Base-by-base conservation (phyloP, 2,113 vertebrate genomes). In the Beaufortia kweichowensis region DNA sequence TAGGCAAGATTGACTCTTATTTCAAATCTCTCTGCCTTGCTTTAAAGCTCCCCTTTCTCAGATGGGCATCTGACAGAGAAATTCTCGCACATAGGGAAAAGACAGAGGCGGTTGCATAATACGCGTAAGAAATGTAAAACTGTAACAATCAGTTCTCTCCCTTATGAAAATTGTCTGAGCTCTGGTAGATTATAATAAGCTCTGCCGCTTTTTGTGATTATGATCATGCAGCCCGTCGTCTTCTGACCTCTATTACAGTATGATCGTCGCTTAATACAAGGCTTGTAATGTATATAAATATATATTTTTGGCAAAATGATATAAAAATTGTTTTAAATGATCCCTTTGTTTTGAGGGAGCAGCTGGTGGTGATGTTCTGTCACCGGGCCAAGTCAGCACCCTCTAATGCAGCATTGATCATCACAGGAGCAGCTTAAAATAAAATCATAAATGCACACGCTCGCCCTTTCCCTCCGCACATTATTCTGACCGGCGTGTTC, bases 391-490 rank as follows among this genome's bases (percentile, higher is more conserved):
- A 63, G 14, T 50, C 55, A 41, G 69, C 63, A 26, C 15, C 69
- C 67, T 80, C 65, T 78, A 82, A 86, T 67, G 79, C 26, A 0
- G 21, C 63, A 65, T 74, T 46, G 63, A 81, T 81, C 59, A 79
- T 74, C 26, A 35, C 50, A 15, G 50, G 57, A 81, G 69, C 76
- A 33, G 60, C 79, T 79, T 78, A 60, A 23, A 56, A 82, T 26
- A 53, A 78, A 73, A 83, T 78, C 81, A 62, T 39, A 79, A 48
- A 68, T 79, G 61, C 66, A 48, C 41, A 73, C 8, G 19, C 53
- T 60, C 2, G 2, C 28, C 21, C 53, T 56, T 35, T 39, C 57
- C 57, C 23, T 53, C 3, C 17, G 35, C 72, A 63, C 57, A 71
- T 72, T 70, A 77, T 68, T 61, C 46, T 21, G 17, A 74, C 64